Percentiles rank a stretch among this genome's conserved stretches.
These are phyloP conservation scores for Luscinia megarhynchos DNA, from an alignment of 2,797 vertebrate genomes.

Conservation along the genomic window DNA sequence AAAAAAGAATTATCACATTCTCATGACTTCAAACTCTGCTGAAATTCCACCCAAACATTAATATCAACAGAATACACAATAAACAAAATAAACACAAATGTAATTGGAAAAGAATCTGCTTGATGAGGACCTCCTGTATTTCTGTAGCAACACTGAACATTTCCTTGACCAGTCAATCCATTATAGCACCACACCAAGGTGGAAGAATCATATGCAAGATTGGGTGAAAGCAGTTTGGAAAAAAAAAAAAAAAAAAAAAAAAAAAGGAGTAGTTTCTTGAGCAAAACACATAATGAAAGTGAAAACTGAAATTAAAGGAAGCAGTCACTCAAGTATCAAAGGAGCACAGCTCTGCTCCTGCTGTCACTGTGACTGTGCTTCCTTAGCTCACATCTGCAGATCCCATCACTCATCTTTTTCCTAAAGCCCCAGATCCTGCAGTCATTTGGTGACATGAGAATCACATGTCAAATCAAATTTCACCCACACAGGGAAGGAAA, in stretches of 20 bases:
- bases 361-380: not conserved
- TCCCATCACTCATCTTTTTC: not conserved
- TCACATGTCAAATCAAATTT: not conserved
- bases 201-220: not conserved
- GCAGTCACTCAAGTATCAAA: not conserved
- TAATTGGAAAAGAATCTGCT: not conserved
- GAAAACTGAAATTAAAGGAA: not conserved
- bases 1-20: not conserved
- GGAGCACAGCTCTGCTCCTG: not conserved
- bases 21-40: conserved; percentile 8
- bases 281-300: not conserved
- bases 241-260: not conserved
- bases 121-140: not conserved
- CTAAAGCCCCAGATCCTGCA: not conserved
- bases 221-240: not conserved
- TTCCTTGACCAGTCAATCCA: not conserved
- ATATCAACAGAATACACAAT: not conserved
- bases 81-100: not conserved
- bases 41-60: not conserved
- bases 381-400: not conserved
- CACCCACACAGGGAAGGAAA: not conserved
- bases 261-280: not conserved
- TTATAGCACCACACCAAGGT: not conserved
- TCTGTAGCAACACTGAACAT: not conserved
- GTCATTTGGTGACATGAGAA: not conserved